Percentiles rank a stretch among this genome's conserved stretches.
These are phyloP conservation scores for Holcopasites calliopsidis DNA, from an alignment of 1,140 invertebrate genomes.

Conservation along the genomic window DNA sequence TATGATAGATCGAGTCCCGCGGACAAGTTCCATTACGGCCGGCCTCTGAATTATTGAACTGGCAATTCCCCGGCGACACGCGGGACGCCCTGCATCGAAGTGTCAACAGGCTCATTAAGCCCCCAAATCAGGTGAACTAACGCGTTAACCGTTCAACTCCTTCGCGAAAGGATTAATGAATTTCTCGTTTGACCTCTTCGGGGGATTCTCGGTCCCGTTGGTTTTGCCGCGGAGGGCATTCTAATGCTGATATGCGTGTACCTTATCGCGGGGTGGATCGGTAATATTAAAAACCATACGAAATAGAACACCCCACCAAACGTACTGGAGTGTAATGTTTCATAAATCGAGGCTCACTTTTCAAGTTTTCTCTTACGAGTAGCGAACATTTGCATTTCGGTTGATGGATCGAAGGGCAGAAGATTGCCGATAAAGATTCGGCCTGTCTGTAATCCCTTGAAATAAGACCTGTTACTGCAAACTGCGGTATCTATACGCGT, in stretches of 20 bases:
- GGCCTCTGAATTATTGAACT: constrained; percentile 77
- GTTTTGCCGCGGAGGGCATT: background rate
- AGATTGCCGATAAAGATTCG: constrained; percentile 59
- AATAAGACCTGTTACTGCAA: constrained; percentile 77
- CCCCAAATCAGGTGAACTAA: constrained; percentile 71
- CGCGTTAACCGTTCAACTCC: constrained; percentile 56
- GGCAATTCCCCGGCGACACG: constrained; percentile 74
- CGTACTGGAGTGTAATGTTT: constrained; percentile 44
- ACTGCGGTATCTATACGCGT: constrained; percentile 51
- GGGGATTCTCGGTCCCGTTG: background rate
- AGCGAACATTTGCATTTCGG: constrained; percentile 67
- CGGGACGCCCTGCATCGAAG: constrained; percentile 69
- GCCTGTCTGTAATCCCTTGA: constrained; percentile 74
- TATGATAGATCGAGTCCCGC: constrained; percentile 77
- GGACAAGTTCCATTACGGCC: constrained; percentile 77
- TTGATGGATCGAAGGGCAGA: constrained; percentile 41
- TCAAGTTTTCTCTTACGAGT: constrained; percentile 31
- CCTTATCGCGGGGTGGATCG: background rate
- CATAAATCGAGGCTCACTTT: constrained; percentile 28
- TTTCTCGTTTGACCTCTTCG: background rate
- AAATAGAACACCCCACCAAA: background rate
- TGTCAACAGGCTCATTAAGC: constrained; percentile 77
- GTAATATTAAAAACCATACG: constrained; percentile 25
- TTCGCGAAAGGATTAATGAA: constrained; percentile 45
- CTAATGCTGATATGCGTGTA: no score